These are phyloP conservation scores for Gavialis gangeticus DNA, from an alignment of 2,113 vertebrate genomes.

Conservation along the genomic window DNA sequence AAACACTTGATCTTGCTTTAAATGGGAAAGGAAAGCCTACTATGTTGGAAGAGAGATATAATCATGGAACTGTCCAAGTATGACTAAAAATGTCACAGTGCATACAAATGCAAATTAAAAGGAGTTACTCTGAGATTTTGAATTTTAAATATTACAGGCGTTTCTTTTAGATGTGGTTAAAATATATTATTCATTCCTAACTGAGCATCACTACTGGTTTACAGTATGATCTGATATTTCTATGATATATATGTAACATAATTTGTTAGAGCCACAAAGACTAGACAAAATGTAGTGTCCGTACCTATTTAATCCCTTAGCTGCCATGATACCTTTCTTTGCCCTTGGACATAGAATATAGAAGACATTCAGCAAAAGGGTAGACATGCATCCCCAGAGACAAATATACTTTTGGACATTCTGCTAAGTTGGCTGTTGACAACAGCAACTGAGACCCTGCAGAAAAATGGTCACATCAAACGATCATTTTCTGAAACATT, in stretches of 20 bases:
- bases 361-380: conserved; percentile 1
- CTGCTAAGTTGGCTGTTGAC: conserved; percentile 19
- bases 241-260: neutral
- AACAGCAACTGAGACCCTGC: neutral
- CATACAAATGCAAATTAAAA: neutral
- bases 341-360: neutral
- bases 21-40: rapidly evolving
- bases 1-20: neutral
- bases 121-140: rapidly evolving
- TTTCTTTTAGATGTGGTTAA: neutral
- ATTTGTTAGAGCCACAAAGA: neutral
- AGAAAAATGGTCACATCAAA: neutral
- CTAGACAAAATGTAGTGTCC: neutral
- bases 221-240: neutral
- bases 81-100: neutral
- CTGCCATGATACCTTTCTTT: neutral
- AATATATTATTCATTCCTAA: neutral
- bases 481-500: conserved; percentile 25
- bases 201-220: neutral
- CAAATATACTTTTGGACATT: conserved; percentile 22
- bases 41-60: neutral
- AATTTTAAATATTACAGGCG: neutral
- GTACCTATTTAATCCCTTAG: neutral
- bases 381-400: neutral
- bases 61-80: neutral